Conservation (phyloP, 2,113 vertebrate species). For the Sylvilagus bachmani region DNA sequence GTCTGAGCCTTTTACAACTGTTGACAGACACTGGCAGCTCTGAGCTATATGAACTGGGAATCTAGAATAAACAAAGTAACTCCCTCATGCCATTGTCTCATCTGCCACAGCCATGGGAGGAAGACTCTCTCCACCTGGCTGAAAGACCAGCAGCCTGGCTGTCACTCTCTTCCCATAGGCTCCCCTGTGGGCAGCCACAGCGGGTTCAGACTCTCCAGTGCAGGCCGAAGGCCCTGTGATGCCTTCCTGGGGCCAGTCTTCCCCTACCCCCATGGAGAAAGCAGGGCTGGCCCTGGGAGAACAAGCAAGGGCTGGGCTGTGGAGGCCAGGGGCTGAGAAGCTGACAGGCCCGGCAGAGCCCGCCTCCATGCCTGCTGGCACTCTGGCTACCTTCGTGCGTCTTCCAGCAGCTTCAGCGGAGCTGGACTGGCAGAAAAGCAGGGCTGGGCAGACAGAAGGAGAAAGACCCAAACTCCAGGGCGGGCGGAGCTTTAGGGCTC, state of each 20-base stretch:
- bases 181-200: neutral
- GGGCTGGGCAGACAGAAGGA: neutral
- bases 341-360: no score
- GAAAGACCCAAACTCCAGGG: neutral
- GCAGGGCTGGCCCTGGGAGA: neutral
- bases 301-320: no score
- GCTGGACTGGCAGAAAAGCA: neutral
- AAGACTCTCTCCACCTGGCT: neutral
- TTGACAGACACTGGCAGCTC: constrained; percentile 36
- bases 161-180: no score
- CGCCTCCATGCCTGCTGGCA: neutral
- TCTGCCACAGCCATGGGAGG: neutral
- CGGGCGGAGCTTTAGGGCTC: neutral
- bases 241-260: neutral
- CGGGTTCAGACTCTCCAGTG: neutral
- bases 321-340: neutral
- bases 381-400: neutral
- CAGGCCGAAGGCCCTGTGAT: rapidly evolving
- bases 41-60: neutral
- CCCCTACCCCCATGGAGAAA: neutral
- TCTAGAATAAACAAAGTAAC: constrained; percentile 38
- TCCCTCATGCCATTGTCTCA: neutral
- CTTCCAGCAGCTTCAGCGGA: rapidly evolving
- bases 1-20: neutral
- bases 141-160: neutral